Percentiles rank a stretch among this genome's conserved stretches.
Conservation (phyloP, 2,888 invertebrate species). For the Cephus pygmeus region DNA sequence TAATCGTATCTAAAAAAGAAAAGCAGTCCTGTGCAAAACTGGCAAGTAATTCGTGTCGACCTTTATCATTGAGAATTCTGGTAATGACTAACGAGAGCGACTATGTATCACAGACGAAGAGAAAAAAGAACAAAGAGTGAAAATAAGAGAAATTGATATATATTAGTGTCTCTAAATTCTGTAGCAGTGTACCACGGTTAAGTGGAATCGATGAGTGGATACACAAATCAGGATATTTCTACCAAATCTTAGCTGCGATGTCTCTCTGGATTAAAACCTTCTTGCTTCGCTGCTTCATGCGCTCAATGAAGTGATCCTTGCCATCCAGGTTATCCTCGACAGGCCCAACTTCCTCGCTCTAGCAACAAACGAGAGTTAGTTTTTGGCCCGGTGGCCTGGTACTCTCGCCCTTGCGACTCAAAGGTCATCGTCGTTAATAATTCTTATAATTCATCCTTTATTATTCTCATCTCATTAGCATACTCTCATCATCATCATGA, state of each 20-base stretch:
- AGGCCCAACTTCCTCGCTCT: slow-evolving; percentile 47
- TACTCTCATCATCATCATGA: slow-evolving; percentile 22
- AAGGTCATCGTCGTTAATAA: slow-evolving; percentile 35
- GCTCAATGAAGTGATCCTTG: slow-evolving; percentile 58
- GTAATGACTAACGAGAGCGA: not conserved
- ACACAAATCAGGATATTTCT: slow-evolving; percentile 29
- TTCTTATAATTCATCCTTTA: slow-evolving; percentile 12
- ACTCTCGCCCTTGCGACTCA: slow-evolving; percentile 12
- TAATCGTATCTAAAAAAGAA: too few relatives aligned
- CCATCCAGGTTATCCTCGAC: slow-evolving; percentile 48
- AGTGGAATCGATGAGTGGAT: slow-evolving; percentile 26
- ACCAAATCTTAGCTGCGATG: slow-evolving; percentile 58
- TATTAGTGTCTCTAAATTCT: slow-evolving; percentile 29
- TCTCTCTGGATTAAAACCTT: slow-evolving; percentile 57
- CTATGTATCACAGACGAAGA: slow-evolving; percentile 41
- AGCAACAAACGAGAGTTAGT: slow-evolving; percentile 58
- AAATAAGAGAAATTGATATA: slow-evolving; percentile 9
- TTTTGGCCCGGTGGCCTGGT: slow-evolving; percentile 32
- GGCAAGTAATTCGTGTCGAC: too few relatives aligned
- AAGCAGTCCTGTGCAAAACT: too few relatives aligned
- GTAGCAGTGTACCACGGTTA: slow-evolving; percentile 27
- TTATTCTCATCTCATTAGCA: slow-evolving; percentile 11
- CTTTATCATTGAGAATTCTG: too few relatives aligned
- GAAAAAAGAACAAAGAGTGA: slow-evolving; percentile 30
- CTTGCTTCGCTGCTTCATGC: slow-evolving; percentile 61